phyloP scores from a whole-genome alignment of 2,113 vertebrate species.

The Macquaria ambigua region DNA sequence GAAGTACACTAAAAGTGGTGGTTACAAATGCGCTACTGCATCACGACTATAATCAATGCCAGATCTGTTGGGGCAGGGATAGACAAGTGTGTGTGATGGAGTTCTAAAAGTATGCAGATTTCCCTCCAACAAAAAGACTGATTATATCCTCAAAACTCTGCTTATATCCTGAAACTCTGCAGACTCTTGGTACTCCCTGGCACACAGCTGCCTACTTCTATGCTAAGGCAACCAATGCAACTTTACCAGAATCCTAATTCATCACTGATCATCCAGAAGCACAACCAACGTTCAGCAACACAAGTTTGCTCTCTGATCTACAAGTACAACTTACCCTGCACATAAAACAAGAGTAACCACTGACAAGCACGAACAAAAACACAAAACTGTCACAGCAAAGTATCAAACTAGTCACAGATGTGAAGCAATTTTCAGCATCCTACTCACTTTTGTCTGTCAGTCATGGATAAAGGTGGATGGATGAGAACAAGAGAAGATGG shows the following conservation, averaged over 20 bases:
- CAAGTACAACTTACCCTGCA: neutral
- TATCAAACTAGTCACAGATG: conserved; percentile 8
- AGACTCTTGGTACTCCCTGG: conserved; percentile 13
- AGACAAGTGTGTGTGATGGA: conserved; percentile 23
- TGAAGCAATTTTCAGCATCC: conserved; percentile 19
- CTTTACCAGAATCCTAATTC: neutral
- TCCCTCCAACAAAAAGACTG: conserved; percentile 24
- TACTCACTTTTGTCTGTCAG: conserved; percentile 79
- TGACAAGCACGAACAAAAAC: conserved; percentile 19
- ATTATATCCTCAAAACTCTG: conserved; percentile 35
- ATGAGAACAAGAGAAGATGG: conserved; percentile 21
- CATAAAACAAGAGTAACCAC: conserved; percentile 1
- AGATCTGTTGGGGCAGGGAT: conserved; percentile 21
- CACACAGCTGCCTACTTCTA: neutral
- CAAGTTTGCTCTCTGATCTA: conserved; percentile 14
- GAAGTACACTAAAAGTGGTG: conserved; percentile 14
- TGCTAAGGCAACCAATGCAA: neutral
- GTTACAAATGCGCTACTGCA: conserved; percentile 18
- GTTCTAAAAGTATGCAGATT: conserved; percentile 45
- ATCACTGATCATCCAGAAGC: neutral
- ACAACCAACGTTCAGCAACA: neutral
- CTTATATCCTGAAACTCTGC: no score
- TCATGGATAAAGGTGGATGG: conserved; percentile 18
- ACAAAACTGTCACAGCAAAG: conserved; percentile 27
- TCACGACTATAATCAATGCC: conserved; percentile 15